Conservation (phyloP, 2,797 vertebrate genomes). For the Euthynnus affinis region DNA sequence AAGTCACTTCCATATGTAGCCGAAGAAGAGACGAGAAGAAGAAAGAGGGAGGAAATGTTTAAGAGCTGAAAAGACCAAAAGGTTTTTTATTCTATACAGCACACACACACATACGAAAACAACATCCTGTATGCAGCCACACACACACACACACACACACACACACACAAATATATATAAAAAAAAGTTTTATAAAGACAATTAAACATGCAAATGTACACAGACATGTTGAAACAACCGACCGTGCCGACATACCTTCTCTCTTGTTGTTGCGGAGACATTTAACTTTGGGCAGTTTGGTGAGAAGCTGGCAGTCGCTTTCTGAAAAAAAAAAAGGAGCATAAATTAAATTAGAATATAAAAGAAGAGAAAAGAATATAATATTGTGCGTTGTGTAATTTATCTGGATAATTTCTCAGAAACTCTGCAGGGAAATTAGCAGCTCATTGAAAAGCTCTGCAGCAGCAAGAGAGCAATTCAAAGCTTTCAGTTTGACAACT, state of each 20-base stretch:
- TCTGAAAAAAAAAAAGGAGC: conserved; percentile 78
- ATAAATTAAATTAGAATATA: conserved; percentile 4
- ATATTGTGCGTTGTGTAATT: neutral
- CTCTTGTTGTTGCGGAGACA: conserved; percentile 91
- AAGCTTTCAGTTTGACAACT: conserved; percentile 49
- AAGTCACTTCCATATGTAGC: conserved; percentile 39
- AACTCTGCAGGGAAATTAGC: conserved; percentile 42
- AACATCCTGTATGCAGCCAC: too few species aligned
- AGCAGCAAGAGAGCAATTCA: conserved; percentile 41
- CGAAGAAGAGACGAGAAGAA: conserved; percentile 27
- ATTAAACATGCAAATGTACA: conserved; percentile 29
- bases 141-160: neutral
- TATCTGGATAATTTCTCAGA: conserved; percentile 21
- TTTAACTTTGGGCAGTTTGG: conserved; percentile 94
- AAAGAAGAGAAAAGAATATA: neutral
- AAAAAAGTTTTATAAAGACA: neutral
- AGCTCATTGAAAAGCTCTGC: conserved; percentile 26
- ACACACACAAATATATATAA: conserved; percentile 5
- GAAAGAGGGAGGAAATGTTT: neutral
- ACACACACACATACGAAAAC: too few species aligned
- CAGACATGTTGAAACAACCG: neutral
- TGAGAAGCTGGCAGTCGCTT: conserved; percentile 92
- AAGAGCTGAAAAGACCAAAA: neutral
- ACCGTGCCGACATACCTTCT: conserved; percentile 86
- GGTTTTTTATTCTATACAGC: neutral